phyloP scores from a whole-genome alignment of 2,797 vertebrate species.

The Xenopus petersii region DNA sequence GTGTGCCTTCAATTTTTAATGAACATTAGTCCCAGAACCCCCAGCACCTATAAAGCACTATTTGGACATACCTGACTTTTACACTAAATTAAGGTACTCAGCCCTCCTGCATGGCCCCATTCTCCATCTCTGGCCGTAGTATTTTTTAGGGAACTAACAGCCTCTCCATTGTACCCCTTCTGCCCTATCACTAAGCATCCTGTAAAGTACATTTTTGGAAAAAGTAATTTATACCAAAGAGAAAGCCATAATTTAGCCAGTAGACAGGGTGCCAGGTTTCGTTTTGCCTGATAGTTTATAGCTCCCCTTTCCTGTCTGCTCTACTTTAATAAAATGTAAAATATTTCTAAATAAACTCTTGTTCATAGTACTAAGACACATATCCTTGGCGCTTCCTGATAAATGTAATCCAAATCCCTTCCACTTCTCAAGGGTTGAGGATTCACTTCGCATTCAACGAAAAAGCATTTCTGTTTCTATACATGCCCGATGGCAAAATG shows the following conservation, averaged over 20 bases:
- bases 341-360: constrained; percentile 40
- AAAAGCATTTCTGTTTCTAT: too few relatives aligned
- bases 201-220: constrained; percentile 34
- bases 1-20: too few relatives aligned
- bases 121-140: too few relatives aligned
- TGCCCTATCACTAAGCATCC: neutral
- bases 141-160: neutral
- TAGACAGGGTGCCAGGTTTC: constrained; percentile 21
- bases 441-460: neutral
- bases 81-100: too few relatives aligned
- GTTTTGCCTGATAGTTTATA: constrained; percentile 40
- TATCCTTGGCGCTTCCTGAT: constrained; percentile 43
- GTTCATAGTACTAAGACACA: constrained; percentile 33
- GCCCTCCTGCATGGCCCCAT: too few relatives aligned
- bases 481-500: too few relatives aligned
- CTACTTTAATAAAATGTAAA: constrained; percentile 40
- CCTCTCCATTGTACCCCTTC: neutral
- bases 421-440: neutral
- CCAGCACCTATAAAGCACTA: too few relatives aligned
- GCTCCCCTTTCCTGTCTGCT: constrained; percentile 45
- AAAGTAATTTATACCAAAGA: constrained; percentile 15
- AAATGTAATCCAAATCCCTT: constrained; percentile 18
- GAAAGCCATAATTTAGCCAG: constrained; percentile 31
- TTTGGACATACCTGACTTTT: too few relatives aligned
- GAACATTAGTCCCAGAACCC: too few relatives aligned